phyloP scores from a whole-genome alignment of 2,797 vertebrate species.

The Cephalopachus bancanus region DNA sequence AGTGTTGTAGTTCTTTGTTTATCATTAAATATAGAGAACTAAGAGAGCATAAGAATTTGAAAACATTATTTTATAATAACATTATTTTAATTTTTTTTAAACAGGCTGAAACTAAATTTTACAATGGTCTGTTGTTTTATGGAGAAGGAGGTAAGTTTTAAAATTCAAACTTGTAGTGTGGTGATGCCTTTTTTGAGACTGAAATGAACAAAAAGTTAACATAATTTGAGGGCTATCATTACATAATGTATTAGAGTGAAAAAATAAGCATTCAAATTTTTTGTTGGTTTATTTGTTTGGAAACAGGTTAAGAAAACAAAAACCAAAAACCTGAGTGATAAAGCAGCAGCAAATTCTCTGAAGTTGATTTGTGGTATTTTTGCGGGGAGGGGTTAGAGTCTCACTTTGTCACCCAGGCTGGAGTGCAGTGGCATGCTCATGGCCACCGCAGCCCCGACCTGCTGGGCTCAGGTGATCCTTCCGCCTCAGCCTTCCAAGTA shows the following conservation, averaged over 20 bases:
- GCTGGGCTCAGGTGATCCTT: no score
- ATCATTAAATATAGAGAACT: slow-evolving; percentile 32
- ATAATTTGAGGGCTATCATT: not conserved
- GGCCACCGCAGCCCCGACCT: no score
- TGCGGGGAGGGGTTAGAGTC: no score
- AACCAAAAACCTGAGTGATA: not conserved
- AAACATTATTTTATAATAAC: slow-evolving; percentile 69
- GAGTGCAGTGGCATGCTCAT: no score
- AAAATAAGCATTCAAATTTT: slow-evolving; percentile 42
- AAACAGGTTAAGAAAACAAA: not conserved
- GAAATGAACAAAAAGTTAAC: slow-evolving; percentile 41
- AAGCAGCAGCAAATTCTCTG: not conserved
- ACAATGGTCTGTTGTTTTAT: slow-evolving; percentile 98
- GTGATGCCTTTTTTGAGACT: slow-evolving; percentile 49
- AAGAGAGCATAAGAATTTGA: slow-evolving; percentile 43
- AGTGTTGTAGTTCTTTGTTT: not conserved
- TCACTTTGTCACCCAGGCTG: no score
- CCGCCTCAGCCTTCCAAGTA: no score
- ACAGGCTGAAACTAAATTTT: slow-evolving; percentile 99
- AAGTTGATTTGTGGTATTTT: not conserved
- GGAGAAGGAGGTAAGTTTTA: slow-evolving; percentile 97
- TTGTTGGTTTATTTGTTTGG: not conserved
- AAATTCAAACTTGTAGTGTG: slow-evolving; percentile 61
- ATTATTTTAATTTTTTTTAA: slow-evolving; percentile 83
- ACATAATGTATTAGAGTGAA: slow-evolving; percentile 18